These are phyloP conservation scores for Pinctada fucata DNA, from an alignment of 2,888 invertebrate genomes.

Conservation along the genomic window DNA sequence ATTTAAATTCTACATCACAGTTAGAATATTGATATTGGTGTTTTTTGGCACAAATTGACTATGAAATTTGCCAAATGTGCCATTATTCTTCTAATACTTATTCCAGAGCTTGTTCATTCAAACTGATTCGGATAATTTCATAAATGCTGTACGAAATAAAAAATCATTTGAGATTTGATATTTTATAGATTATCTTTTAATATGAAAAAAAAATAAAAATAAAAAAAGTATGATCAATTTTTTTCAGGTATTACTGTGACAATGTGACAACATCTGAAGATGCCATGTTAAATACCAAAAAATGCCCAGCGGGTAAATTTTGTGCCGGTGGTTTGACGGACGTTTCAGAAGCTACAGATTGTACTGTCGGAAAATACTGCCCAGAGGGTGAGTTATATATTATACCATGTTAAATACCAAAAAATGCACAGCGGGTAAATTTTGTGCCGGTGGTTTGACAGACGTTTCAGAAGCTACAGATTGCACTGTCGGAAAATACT, in stretches of 20 bases:
- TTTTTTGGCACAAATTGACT: no score
- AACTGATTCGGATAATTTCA: no score
- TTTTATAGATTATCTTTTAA: no score
- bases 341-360: constrained; percentile 59
- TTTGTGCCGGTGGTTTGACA: constrained; percentile 63
- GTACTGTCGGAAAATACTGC: constrained; percentile 66
- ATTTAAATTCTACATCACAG: no score
- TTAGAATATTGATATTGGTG: no score
- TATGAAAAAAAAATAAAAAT: no score
- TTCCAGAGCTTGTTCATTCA: no score
- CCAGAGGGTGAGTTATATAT: constrained; percentile 63
- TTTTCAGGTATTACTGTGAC: constrained; percentile 73
- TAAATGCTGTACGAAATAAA: no score
- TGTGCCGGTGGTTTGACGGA: constrained; percentile 61
- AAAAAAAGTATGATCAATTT: no score
- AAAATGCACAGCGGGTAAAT: constrained; percentile 70
- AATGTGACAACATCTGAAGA: constrained; percentile 69
- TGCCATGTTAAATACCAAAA: constrained; percentile 68
- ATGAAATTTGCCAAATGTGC: no score
- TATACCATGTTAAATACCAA: constrained; percentile 71
- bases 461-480: constrained; percentile 56
- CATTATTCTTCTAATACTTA: no score
- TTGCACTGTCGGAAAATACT: constrained; percentile 66
- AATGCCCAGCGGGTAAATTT: constrained; percentile 70
- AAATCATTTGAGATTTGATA: no score